phyloP scores from a whole-genome alignment of 2,113 vertebrate genomes.

The Cinclus cinclus region DNA sequence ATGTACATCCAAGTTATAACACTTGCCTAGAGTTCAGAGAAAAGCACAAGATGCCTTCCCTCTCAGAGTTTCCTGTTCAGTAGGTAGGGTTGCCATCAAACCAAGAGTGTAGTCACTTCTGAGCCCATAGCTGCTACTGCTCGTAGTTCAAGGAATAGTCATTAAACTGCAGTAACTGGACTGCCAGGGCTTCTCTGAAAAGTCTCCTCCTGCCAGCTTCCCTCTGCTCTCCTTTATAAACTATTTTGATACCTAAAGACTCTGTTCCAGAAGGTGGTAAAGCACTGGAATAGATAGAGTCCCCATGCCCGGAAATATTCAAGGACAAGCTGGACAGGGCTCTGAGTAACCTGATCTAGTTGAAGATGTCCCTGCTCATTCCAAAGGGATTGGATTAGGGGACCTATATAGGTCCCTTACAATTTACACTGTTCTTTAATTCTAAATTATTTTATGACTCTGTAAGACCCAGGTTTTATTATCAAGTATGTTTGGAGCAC shows the following conservation, averaged over 20 bases:
- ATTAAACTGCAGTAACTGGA: not conserved
- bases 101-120: not conserved
- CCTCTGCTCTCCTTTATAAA: not conserved
- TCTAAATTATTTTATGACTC: not conserved
- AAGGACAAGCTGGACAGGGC: not conserved
- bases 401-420: not conserved
- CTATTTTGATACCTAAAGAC: not conserved
- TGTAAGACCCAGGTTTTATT: not conserved
- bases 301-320: not conserved
- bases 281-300: not conserved
- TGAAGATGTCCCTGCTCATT: not conserved
- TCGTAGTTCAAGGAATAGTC: accelerated
- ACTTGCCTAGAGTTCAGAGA: not conserved
- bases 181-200: not conserved
- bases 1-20: not conserved
- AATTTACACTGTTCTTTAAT: not conserved
- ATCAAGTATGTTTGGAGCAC: not conserved
- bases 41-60: not conserved
- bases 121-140: not conserved
- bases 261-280: not conserved
- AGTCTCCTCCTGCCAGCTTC: not conserved
- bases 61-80: not conserved
- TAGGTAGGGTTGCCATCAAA: not conserved
- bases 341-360: not conserved
- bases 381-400: not conserved